Evolutionary conservation across 2,888 invertebrate genomes (phyloP), one percentile per base, ranked within the genome.

Genomic region (Palloptera scutellata): DNA sequence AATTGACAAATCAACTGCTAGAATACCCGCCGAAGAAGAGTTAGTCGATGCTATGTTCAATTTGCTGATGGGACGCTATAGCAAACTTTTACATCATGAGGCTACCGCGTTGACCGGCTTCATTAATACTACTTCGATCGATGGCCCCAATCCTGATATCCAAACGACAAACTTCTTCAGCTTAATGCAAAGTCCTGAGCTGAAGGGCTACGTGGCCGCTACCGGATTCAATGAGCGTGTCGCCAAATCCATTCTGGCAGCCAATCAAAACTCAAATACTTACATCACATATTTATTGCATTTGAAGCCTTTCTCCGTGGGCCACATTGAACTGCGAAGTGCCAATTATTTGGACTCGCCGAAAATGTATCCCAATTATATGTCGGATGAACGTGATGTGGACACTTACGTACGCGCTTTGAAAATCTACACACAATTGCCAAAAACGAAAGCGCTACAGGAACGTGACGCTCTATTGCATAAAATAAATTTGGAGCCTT

Each of bases 401-500:
- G 77, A 83, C 3, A 84, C 83, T 17, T 81, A 81, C 20, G 77
- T 84, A 19, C 75, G 83, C 2, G 82, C 82, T 0, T 69, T 84
- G 4, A 82, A 83, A 10, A 80, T 82, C 66, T 82, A 81, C 65
- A 76, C 79, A 20, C 75, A 78, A 30, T 61, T 88, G 15, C 75
- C 85, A 0, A 73, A 84, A 17, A 87, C 87, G 0, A 72, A 82
- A 43, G 79, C 86, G 0, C 84, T 88, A 52, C 76, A 77, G 17
- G 76, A 83, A 1, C 77, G 85, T 4, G 83, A 86, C 19, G 83
- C 86, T 0, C 70, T 83, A 17, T 63, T 86, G 3, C 76, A 93
- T 72, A 89, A 89, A 65, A 89, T 92, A 54, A 91, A 92, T 0
- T 87, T 95, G 86, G 94, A 94, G 0, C 92, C 92, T 0, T 96